Conservation (phyloP, 2,113 vertebrate species). For the Callipepla squamata region DNA sequence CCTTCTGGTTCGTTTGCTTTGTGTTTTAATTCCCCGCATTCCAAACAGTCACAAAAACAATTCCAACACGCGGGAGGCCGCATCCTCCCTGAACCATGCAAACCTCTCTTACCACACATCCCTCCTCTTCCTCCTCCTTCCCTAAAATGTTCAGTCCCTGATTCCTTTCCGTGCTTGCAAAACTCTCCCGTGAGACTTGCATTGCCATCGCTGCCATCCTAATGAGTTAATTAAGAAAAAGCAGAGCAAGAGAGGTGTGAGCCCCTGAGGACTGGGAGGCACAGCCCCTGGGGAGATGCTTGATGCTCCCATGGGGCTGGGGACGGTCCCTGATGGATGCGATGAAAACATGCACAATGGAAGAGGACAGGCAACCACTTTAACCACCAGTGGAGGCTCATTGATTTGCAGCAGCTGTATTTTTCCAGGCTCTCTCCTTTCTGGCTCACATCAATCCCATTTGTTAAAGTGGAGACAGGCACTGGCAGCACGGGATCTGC, state of each 20-base stretch:
- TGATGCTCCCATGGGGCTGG: background rate
- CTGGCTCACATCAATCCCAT: background rate
- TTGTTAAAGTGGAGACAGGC: background rate
- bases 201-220: background rate
- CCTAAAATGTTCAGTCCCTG: background rate
- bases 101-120: background rate
- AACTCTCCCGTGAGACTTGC: background rate
- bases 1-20: background rate
- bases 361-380: background rate
- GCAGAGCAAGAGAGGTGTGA: constrained; percentile 5
- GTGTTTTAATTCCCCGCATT: background rate
- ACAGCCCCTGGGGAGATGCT: background rate
- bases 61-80: fast-evolving
- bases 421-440: background rate
- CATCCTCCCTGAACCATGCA: background rate
- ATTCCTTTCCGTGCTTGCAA: no score
- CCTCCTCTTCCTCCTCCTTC: background rate
- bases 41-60: constrained; percentile 1
- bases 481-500: fast-evolving
- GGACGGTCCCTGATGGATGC: background rate
- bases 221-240: constrained; percentile 71
- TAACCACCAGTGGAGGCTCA: background rate
- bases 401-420: background rate
- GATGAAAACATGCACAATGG: no score
- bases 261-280: constrained; percentile 25